Evolutionary conservation across 2,888 invertebrate species (phyloP).

Genomic region (Timema podura): DNA sequence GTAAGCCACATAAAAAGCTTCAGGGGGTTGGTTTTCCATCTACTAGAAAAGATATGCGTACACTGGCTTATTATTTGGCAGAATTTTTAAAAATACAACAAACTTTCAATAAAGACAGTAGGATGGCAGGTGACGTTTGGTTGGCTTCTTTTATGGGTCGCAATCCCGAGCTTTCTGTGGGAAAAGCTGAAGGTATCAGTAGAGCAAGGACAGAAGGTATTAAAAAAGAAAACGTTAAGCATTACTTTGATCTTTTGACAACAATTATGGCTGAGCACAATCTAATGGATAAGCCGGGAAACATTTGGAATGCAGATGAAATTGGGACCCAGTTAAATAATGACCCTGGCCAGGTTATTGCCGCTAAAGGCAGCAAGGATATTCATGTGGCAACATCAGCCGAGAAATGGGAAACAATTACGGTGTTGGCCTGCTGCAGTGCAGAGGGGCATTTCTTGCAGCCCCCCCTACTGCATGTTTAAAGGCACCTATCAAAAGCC

Average conservation of each 20-base stretch:
- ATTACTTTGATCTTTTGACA: conserved; percentile 35
- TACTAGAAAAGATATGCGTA: no score
- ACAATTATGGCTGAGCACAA: conserved; percentile 33
- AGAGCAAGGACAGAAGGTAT: conserved; percentile 22
- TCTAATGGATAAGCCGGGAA: neutral
- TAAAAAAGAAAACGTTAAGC: conserved; percentile 36
- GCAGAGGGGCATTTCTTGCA: conserved; percentile 35
- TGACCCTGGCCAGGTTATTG: conserved; percentile 23
- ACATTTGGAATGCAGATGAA: conserved; percentile 6
- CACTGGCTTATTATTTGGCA: conserved; percentile 37
- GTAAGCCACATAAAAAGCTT: no score
- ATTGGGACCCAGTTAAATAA: neutral
- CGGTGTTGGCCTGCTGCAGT: conserved; percentile 24
- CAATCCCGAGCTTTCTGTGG: no score
- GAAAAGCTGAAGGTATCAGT: no score
- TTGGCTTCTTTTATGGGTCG: no score
- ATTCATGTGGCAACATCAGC: no score
- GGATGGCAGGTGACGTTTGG: no score
- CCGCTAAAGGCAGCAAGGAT: no score
- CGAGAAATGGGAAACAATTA: no score
- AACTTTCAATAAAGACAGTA: conserved; percentile 35
- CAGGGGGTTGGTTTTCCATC: no score
- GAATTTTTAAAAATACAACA: conserved; percentile 33
- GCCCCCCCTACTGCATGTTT: conserved; percentile 11
- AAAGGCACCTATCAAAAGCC: conserved; percentile 32